Conservation (phyloP, 2,797 vertebrate species). For the Manis javanica region DNA sequence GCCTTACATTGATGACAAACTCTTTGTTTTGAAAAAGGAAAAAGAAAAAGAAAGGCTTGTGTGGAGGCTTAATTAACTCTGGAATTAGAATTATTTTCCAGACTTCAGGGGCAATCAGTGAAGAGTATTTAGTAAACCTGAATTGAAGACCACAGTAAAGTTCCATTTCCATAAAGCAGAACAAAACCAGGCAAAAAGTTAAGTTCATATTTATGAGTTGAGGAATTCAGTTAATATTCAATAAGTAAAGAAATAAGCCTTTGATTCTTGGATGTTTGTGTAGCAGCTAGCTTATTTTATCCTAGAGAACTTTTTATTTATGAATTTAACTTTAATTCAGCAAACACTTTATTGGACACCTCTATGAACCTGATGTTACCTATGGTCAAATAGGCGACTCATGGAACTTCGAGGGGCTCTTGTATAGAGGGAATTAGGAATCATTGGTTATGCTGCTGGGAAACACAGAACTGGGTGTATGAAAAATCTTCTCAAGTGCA, state of each 20-base stretch:
- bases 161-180: not conserved
- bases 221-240: not conserved
- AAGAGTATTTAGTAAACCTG: not conserved
- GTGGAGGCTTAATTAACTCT: not conserved
- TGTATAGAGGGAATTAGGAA: not conserved
- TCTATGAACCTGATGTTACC: not conserved
- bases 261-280: not conserved
- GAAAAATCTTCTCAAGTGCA: not conserved
- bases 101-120: not conserved
- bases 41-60: not conserved
- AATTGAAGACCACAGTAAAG: not conserved
- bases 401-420: not conserved
- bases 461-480: not conserved
- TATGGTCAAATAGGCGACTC: too few species aligned
- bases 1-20: not conserved
- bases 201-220: not conserved
- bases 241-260: not conserved
- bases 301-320: not conserved
- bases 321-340: not conserved
- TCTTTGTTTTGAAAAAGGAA: too few species aligned
- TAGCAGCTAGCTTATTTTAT: not conserved
- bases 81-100: not conserved
- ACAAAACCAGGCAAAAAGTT: not conserved
- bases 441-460: not conserved
- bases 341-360: not conserved